Conservation (phyloP, 1,140 invertebrate genomes). For the Hetaerina americana region DNA sequence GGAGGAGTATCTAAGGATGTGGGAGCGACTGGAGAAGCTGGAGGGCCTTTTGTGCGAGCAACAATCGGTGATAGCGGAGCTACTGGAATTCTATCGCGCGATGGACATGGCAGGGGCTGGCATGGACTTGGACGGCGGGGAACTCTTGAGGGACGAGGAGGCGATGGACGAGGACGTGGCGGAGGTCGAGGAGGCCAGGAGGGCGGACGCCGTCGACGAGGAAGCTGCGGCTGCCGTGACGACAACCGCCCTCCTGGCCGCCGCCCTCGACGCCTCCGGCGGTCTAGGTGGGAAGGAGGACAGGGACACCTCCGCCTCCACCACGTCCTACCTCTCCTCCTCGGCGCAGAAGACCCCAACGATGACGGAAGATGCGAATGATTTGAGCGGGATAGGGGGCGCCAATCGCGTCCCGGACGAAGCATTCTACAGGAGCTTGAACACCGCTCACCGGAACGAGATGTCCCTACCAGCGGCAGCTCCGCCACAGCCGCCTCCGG, state of each 20-base stretch:
- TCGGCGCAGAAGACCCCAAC: background rate
- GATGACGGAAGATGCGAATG: conserved; percentile 12
- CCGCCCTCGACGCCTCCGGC: conserved; percentile 3
- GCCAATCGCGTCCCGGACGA: conserved; percentile 50
- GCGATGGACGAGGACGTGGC: conserved; percentile 28
- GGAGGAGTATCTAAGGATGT: conserved; percentile 87
- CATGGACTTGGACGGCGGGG: conserved; percentile 22
- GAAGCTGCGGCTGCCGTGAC: conserved; percentile 4
- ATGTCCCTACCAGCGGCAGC: conserved; percentile 44
- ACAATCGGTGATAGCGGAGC: conserved; percentile 77
- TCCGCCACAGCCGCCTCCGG: conserved; percentile 25
- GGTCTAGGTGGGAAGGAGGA: background rate
- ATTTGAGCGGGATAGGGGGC: background rate
- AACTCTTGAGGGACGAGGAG: conserved; percentile 22
- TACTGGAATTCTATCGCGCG: conserved; percentile 61
- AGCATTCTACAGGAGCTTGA: conserved; percentile 76
- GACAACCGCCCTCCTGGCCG: conserved; percentile 23
- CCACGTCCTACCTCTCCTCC: background rate
- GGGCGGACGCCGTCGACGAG: conserved; percentile 9
- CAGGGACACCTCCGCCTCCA: background rate
- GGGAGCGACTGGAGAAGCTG: conserved; percentile 82
- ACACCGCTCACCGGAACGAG: conserved; percentile 74
- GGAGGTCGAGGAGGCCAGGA: conserved; percentile 16
- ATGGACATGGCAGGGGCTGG: conserved; percentile 20
- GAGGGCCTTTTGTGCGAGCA: conserved; percentile 79